phyloP scores from a whole-genome alignment of 2,113 vertebrate species.

The Bubalus kerabau region DNA sequence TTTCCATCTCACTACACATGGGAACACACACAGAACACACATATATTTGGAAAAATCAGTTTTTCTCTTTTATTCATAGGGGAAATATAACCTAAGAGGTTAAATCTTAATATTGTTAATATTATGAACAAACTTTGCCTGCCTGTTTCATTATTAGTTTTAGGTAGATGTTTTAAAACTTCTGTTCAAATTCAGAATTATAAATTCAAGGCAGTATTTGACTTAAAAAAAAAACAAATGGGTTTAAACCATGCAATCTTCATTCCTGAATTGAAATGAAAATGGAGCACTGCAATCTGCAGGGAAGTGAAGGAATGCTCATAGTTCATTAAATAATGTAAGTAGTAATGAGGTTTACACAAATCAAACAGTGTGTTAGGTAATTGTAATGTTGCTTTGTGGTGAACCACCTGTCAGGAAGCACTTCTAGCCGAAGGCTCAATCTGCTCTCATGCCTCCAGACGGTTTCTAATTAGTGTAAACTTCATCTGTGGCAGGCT shows the following conservation, averaged over 20 bases:
- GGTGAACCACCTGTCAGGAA: constrained; percentile 81
- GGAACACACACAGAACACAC: not conserved
- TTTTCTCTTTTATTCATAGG: constrained; percentile 32
- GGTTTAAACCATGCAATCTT: not conserved
- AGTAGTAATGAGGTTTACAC: constrained; percentile 79
- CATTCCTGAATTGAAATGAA: constrained; percentile 46
- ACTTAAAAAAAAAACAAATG: constrained; percentile 34
- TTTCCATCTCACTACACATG: constrained; percentile 45
- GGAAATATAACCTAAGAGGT: not conserved
- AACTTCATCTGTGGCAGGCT: constrained; percentile 72
- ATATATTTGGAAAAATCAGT: not conserved
- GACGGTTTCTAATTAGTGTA: constrained; percentile 80
- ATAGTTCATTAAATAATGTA: constrained; percentile 82
- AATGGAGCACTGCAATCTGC: constrained; percentile 10
- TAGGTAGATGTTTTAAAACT: not conserved
- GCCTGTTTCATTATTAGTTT: not conserved
- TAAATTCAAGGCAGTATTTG: fast-evolving
- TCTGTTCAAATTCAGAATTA: constrained; percentile 9
- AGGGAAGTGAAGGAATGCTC: constrained; percentile 69
- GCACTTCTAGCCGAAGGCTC: constrained; percentile 76
- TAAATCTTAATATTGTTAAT: constrained; percentile 6
- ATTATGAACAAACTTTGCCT: not conserved
- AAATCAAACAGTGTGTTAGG: constrained; percentile 80
- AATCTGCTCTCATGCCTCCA: constrained; percentile 79
- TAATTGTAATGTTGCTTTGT: constrained; percentile 80